A percentile compares a stretch with the other conserved stretches of the same genome.
Conservation (phyloP, 2,888 invertebrate species). For the Macroteleia sp. region DNA sequence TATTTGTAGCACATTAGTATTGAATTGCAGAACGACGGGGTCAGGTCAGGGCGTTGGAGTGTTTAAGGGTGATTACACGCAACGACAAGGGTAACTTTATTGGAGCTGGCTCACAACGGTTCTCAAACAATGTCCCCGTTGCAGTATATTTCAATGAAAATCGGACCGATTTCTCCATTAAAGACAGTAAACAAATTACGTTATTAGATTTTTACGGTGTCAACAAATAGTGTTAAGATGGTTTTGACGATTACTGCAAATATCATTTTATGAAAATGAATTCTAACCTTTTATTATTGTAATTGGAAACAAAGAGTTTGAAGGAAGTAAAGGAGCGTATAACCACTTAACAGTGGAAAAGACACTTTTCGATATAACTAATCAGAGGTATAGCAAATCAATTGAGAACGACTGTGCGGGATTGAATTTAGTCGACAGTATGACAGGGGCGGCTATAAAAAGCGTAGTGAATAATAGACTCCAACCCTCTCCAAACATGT, state of each 20-base stretch:
- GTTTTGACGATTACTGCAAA: too few relatives aligned
- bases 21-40: conserved; percentile 77
- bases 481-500: conserved; percentile 81
- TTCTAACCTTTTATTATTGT: too few relatives aligned
- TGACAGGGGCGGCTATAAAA: conserved; percentile 80
- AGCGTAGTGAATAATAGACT: conserved; percentile 82
- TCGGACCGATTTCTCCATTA: conserved; percentile 19
- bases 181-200: too few relatives aligned
- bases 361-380: too few relatives aligned
- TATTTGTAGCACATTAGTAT: conserved; percentile 84
- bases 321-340: too few relatives aligned
- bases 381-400: conserved; percentile 25
- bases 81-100: conserved; percentile 83
- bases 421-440: conserved; percentile 82
- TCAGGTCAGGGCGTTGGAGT: conserved; percentile 81
- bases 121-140: conserved; percentile 70
- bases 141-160: background rate
- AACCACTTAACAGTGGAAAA: too few relatives aligned
- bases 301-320: too few relatives aligned
- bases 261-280: too few relatives aligned
- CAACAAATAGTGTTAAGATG: too few relatives aligned
- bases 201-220: too few relatives aligned
- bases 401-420: conserved; percentile 81
- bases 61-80: conserved; percentile 84
- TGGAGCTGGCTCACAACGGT: conserved; percentile 77